Percentiles rank a stretch among this genome's conserved stretches.
phyloP scores from a whole-genome alignment of 2,113 vertebrate genomes.

The Siniperca chuatsi region DNA sequence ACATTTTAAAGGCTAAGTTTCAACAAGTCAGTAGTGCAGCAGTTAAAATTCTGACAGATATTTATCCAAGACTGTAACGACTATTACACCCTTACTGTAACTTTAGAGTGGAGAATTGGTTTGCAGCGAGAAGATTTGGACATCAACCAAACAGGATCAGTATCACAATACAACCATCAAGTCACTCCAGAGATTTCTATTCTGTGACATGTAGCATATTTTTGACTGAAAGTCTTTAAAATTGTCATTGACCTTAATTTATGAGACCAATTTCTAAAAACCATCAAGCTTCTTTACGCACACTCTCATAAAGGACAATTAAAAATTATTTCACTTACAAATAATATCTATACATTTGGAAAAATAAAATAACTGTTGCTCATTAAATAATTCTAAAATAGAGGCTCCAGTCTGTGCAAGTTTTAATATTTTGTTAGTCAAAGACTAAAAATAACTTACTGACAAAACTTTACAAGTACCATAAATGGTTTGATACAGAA shows the following conservation, averaged over 20 bases:
- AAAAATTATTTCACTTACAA: neutral
- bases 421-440: neutral
- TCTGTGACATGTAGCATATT: neutral
- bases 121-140: constrained; percentile 1
- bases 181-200: neutral
- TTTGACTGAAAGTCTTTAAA: neutral
- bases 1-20: constrained; percentile 3
- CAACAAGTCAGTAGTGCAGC: neutral
- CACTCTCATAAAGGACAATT: too few species aligned
- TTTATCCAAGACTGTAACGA: neutral
- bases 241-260: neutral
- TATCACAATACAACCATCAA: constrained; percentile 3
- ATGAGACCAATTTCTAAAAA: neutral
- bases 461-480: neutral
- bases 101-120: constrained; percentile 7
- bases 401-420: too few species aligned
- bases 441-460: neutral
- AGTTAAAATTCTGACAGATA: constrained; percentile 4
- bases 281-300: too few species aligned
- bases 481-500: neutral
- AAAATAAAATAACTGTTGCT: neutral
- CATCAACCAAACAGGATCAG: neutral
- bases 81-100: constrained; percentile 6
- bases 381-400: neutral
- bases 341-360: neutral